A percentile compares a stretch with the other conserved stretches of the same genome.
phyloP scores from a whole-genome alignment of 2,888 invertebrate genomes.

The Stenoptilia bipunctidactyla region DNA sequence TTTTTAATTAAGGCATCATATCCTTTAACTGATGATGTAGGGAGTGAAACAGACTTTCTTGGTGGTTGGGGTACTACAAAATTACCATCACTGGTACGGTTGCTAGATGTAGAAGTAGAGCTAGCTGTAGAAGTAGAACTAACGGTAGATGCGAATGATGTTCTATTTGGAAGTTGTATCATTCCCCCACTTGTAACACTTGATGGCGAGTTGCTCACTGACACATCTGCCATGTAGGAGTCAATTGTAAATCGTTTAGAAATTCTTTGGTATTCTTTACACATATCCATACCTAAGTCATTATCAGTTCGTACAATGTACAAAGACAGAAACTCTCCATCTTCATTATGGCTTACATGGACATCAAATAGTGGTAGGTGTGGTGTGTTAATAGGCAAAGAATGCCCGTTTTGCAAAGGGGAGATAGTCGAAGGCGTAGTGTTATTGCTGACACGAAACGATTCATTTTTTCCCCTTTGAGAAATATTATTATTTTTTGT shows the following conservation, averaged over 20 bases:
- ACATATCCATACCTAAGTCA: slow-evolving; percentile 59
- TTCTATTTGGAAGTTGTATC: slow-evolving; percentile 51
- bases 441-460: slow-evolving; percentile 46
- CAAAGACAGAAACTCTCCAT: slow-evolving; percentile 55
- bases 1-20: slow-evolving; percentile 53
- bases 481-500: slow-evolving; percentile 33
- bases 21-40: slow-evolving; percentile 52
- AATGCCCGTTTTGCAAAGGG: slow-evolving; percentile 58
- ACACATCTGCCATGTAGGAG: slow-evolving; percentile 56
- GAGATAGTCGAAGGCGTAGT: slow-evolving; percentile 64
- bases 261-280: slow-evolving; percentile 57
- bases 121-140: slow-evolving; percentile 43
- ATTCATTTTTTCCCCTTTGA: slow-evolving; percentile 44
- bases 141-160: slow-evolving; percentile 54
- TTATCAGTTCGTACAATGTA: slow-evolving; percentile 57
- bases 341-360: slow-evolving; percentile 54
- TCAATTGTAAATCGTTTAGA: slow-evolving; percentile 60
- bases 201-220: slow-evolving; percentile 53
- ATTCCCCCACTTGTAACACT: slow-evolving; percentile 59
- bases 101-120: slow-evolving; percentile 26
- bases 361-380: slow-evolving; percentile 56
- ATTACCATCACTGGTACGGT: slow-evolving; percentile 57
- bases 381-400: slow-evolving; percentile 44
- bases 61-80: slow-evolving; percentile 65
- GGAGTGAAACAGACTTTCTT: slow-evolving; percentile 47